These are phyloP conservation scores for Hormaphis cornu DNA, from an alignment of 1,140 invertebrate species.

Conservation along the genomic window DNA sequence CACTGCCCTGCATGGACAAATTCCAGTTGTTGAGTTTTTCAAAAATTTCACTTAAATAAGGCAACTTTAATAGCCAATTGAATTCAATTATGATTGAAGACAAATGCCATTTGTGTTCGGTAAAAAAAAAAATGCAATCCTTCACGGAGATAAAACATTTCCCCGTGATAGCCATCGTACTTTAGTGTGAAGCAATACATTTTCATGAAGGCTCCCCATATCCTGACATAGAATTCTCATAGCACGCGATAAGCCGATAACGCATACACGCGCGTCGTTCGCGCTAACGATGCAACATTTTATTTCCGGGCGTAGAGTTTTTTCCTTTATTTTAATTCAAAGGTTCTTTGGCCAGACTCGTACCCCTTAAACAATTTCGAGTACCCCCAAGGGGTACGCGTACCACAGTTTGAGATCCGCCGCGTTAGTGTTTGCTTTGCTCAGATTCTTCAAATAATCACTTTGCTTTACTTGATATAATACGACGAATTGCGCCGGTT, in stretches of 20 bases:
- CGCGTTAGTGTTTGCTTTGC: too few species aligned
- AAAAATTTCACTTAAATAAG: slow-evolving; percentile 1
- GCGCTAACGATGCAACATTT: neutral
- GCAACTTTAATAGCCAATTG: neutral
- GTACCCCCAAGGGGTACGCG: too few species aligned
- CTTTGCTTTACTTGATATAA: too few species aligned
- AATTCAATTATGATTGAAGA: neutral
- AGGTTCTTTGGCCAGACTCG: too few species aligned
- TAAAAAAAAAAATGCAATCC: slow-evolving; percentile 36
- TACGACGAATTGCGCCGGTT: too few species aligned
- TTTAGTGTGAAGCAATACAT: slow-evolving; percentile 40
- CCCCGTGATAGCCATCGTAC: slow-evolving; percentile 41
- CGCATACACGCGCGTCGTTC: neutral
- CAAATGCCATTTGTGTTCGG: neutral
- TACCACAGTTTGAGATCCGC: too few species aligned
- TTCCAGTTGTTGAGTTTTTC: neutral
- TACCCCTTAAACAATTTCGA: too few species aligned
- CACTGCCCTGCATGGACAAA: neutral
- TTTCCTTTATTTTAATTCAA: too few species aligned
- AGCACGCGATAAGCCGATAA: neutral
- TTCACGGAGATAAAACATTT: slow-evolving; percentile 41
- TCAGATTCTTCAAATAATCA: too few species aligned
- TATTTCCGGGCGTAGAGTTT: neutral
- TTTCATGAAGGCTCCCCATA: slow-evolving; percentile 40
- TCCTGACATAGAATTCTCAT: slow-evolving; percentile 39